Evolutionary conservation across 2,888 invertebrate species (phyloP).

Genomic region (Himalopsyche anomala): DNA sequence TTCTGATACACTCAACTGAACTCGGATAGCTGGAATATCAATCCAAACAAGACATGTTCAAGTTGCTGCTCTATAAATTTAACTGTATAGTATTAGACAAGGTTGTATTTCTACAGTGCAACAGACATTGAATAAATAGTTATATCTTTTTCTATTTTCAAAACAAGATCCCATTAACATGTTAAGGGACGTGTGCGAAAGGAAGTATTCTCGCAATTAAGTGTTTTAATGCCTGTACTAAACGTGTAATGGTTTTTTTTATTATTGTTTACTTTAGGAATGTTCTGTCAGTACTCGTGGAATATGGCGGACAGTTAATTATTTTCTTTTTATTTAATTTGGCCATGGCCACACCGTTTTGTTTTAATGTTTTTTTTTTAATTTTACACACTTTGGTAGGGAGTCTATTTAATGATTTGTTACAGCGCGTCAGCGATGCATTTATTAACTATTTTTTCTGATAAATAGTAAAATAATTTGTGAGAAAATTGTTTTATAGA

Average conservation of each 20-base stretch:
- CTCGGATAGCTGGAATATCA: background rate
- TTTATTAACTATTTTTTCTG: too few relatives aligned
- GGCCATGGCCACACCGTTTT: too few relatives aligned
- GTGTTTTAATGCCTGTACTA: background rate
- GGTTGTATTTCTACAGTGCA: background rate
- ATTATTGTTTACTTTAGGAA: background rate
- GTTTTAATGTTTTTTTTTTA: too few relatives aligned
- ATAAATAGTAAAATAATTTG: too few relatives aligned
- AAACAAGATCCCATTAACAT: conserved; percentile 16
- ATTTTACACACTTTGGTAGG: too few relatives aligned
- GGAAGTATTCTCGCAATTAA: conserved; percentile 14
- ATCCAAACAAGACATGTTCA: conserved; percentile 11
- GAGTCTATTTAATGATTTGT: too few relatives aligned
- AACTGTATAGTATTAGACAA: background rate
- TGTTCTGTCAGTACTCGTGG: too few relatives aligned
- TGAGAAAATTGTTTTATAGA: too few relatives aligned
- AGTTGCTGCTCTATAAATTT: background rate
- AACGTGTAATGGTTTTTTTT: conserved; percentile 5
- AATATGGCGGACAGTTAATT: too few relatives aligned
- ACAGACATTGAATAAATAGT: background rate
- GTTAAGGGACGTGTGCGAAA: background rate
- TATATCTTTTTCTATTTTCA: conserved; percentile 11
- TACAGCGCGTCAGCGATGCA: too few relatives aligned
- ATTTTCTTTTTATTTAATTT: too few relatives aligned
- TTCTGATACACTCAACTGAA: too few relatives aligned